Percentiles rank a stretch among this genome's conserved stretches.
Evolutionary conservation across 2,797 vertebrate genomes (phyloP).

Genomic region (Lepus oiostolus): DNA sequence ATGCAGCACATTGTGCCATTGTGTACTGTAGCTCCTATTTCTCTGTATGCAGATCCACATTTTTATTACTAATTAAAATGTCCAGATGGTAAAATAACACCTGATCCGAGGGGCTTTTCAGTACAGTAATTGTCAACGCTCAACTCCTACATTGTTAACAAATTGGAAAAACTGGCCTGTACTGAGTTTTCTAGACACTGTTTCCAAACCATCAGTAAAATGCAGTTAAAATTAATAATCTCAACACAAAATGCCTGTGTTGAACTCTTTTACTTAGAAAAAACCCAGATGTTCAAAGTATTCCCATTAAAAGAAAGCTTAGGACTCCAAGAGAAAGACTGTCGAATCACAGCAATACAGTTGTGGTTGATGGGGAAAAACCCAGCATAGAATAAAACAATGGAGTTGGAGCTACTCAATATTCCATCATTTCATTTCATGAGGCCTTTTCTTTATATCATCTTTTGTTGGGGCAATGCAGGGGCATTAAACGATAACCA

Average conservation of each 20-base stretch:
- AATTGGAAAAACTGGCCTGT: slow-evolving; percentile 59
- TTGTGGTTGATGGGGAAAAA: not conserved
- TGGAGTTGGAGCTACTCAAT: not conserved
- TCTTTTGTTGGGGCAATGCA: not conserved
- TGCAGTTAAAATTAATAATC: slow-evolving; percentile 61
- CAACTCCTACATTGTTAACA: slow-evolving; percentile 64
- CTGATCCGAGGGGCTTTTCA: slow-evolving; percentile 80
- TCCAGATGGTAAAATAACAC: slow-evolving; percentile 79
- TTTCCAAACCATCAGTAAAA: slow-evolving; percentile 55
- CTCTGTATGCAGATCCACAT: slow-evolving; percentile 59
- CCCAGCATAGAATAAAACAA: not conserved
- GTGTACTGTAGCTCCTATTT: slow-evolving; percentile 17
- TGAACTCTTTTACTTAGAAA: slow-evolving; percentile 52
- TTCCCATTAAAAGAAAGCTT: slow-evolving; percentile 25
- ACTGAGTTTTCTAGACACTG: not conserved
- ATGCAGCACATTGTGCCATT: not conserved
- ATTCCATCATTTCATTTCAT: not conserved
- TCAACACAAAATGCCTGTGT: slow-evolving; percentile 23
- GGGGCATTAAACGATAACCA: slow-evolving; percentile 33
- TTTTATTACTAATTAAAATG: slow-evolving; percentile 85
- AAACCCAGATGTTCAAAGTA: slow-evolving; percentile 53
- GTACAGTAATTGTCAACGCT: slow-evolving; percentile 47
- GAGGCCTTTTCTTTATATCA: not conserved
- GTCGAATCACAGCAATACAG: not conserved
- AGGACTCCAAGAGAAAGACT: not conserved